These are phyloP conservation scores for Virgularia gustaviana DNA, from an alignment of 92 coral and sea anemone genomes.

Conservation along the genomic window DNA sequence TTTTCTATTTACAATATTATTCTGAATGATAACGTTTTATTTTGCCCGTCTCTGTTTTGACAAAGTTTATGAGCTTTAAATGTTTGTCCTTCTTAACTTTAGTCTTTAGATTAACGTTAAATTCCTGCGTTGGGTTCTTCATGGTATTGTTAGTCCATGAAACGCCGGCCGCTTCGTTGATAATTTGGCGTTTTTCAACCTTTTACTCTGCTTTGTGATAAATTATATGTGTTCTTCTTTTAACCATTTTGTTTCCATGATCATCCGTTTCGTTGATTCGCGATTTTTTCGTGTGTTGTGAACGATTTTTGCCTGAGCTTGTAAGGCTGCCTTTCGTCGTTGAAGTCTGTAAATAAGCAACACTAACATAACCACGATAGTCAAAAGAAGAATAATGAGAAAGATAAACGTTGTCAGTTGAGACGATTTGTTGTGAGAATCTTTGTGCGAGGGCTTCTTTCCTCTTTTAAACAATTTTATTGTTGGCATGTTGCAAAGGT, in stretches of 20 bases:
- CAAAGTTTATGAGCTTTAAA: no score
- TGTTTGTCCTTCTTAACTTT: no score
- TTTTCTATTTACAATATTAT: no score
- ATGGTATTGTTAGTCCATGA: no score
- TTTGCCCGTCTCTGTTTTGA: no score
- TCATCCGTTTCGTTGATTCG: slow-evolving; percentile 12
- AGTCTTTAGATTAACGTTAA: no score
- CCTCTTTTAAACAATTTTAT: neutral
- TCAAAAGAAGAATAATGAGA: neutral
- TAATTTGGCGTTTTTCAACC: no score
- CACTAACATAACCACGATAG: neutral
- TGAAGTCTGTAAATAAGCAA: slow-evolving; percentile 14
- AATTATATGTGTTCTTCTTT: no score
- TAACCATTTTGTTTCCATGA: slow-evolving; percentile 36
- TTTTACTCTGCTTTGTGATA: no score
- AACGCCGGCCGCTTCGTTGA: no score
- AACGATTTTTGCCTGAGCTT: neutral
- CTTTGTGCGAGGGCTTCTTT: neutral
- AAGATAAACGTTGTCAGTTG: slow-evolving; percentile 3
- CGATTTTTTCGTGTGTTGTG: neutral
- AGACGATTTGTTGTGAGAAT: neutral
- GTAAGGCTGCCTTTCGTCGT: neutral
- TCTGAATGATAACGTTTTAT: no score
- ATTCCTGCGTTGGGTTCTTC: no score
- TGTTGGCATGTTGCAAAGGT: slow-evolving; percentile 8